Evolutionary conservation across 2,797 vertebrate genomes (phyloP), one percentile per base, ranked within the genome.

Genomic region (Lithobates sylvaticus): DNA sequence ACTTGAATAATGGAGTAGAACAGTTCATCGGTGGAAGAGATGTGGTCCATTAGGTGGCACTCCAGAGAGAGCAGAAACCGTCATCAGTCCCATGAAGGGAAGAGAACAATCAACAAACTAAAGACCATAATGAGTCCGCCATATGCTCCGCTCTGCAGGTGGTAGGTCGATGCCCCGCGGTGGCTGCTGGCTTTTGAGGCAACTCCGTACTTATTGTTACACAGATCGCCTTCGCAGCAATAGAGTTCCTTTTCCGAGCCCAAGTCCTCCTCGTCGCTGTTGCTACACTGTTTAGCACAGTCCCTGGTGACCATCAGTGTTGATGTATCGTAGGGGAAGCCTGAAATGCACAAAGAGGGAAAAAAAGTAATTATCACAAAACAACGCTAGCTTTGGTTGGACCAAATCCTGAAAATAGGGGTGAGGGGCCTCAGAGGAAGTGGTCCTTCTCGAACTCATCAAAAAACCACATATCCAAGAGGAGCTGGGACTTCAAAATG

Each of bases 141-240:
- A 13, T 3, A 32, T 9, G 29, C 4, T 23, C 74, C 47, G 8
- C 74, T 36, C 44, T 9, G 8, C 42, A 74, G 27, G 26, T 23
- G 2, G 16, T 3, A 12, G 47, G 27, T 5, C 44, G 13, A 23
- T 32, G 0, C 21, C 32, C 54, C 5, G 5, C 5, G 3, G 16
- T 29, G 44, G 3, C 2, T 16, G 73, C 44, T 58, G 0, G 5
- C 3, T 0, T 39, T 64, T 10, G 29, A 8, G 34, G 1, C 39
- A 1, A 50, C 9, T 36, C 54, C 44, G 1, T 26, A 50, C 2
- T 32, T 39, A 26, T 64, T 54, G 32, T 72, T 64, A 15, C 83
- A 78, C 26, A 39, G 67, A 13, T 72, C 26, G 13, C 42, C 54
- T 67, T 10, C 9, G 68, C 83, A 84, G 44, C 83, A 84, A 18